phyloP scores from a whole-genome alignment of 2,797 vertebrate species.

The Acomys russatus region DNA sequence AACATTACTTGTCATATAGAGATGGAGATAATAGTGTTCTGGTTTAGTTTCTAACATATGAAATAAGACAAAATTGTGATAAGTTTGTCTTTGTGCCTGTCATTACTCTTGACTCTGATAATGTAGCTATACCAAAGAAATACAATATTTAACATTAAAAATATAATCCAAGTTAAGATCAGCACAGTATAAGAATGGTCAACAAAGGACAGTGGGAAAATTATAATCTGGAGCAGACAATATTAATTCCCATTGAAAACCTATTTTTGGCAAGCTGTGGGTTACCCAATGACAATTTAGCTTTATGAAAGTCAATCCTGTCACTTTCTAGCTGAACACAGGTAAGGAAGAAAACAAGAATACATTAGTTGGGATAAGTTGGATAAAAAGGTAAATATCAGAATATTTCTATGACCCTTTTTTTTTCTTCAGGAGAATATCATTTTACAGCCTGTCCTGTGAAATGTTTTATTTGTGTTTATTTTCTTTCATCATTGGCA shows the following conservation, averaged over 20 bases:
- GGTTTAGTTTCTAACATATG: not conserved
- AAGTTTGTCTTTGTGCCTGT: not conserved
- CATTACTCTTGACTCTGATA: not conserved
- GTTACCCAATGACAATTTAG: not conserved
- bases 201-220: not conserved
- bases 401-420: not conserved
- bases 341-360: constrained; percentile 7
- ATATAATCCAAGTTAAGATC: not conserved
- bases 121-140: not conserved
- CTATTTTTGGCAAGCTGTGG: not conserved
- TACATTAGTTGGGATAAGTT: not conserved
- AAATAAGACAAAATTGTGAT: not conserved
- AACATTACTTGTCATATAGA: not conserved
- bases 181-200: not conserved
- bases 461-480: constrained; percentile 59
- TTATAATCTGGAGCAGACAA: not conserved
- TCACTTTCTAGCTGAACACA: constrained; percentile 23
- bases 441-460: not conserved
- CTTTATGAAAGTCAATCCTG: constrained; percentile 47
- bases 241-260: not conserved
- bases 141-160: not conserved
- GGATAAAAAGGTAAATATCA: constrained; percentile 39
- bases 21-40: not conserved
- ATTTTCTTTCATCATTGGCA: constrained; percentile 33
- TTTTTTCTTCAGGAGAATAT: not conserved